Conservation (phyloP, 2,888 invertebrate genomes). For the Tineola bisselliella region DNA sequence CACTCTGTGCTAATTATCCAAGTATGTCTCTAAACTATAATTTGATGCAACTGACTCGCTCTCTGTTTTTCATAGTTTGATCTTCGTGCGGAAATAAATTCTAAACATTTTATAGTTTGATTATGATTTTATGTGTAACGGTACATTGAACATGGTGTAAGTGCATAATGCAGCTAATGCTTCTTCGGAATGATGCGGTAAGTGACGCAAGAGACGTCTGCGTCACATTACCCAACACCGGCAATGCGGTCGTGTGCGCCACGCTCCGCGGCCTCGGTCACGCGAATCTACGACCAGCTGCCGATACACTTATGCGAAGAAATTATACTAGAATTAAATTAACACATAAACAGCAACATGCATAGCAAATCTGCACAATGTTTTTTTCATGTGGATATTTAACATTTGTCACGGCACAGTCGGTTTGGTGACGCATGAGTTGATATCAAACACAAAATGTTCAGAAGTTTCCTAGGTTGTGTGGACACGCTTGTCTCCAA, state of each 20-base stretch:
- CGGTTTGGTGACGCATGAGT: neutral
- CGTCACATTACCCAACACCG: constrained; percentile 37
- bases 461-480: no score
- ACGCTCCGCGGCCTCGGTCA: constrained; percentile 31
- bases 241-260: constrained; percentile 29
- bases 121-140: neutral
- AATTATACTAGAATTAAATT: neutral
- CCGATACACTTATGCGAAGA: neutral
- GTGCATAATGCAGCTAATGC: constrained; percentile 17
- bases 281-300: constrained; percentile 33
- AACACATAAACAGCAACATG: neutral
- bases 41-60: no score
- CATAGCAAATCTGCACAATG: neutral
- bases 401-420: neutral
- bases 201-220: constrained; percentile 29
- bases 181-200: constrained; percentile 22
- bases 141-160: neutral
- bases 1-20: no score
- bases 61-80: neutral
- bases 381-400: no score
- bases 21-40: no score
- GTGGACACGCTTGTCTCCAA: no score
- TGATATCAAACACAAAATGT: neutral
- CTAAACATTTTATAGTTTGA: neutral
- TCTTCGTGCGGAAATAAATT: neutral